Evolutionary conservation across 2,113 vertebrate species (phyloP), one percentile per base, ranked within the genome.

Genomic region (Festucalex cinctus): DNA sequence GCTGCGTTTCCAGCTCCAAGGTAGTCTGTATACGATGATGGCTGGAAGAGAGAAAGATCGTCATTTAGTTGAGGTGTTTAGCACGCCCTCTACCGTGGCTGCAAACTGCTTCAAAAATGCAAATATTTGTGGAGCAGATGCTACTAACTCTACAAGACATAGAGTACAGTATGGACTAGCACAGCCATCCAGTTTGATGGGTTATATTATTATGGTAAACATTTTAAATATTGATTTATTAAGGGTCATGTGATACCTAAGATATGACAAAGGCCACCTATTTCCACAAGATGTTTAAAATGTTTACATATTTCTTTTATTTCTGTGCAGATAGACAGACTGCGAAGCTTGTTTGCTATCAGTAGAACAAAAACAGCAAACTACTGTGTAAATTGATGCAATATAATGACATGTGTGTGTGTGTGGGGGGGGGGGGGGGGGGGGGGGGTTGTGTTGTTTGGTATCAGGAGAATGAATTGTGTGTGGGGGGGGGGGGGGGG

Each of bases 1-100:
- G 91, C 93, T 98, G 91, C 90, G 94, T 65, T 91, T 92, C 96
- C 95, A 98, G 26, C 95, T 98, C 95, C 97, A 98, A 9, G 97
- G 97, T 56, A 98, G 85, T 71, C 97, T 91, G 90, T 97, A 99
- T 67, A 92, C 88, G 28, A 92, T 77, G 60, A 93, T 92, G 68
- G 91, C 92, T 93, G 71, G 44, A 81, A 81, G 41, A 82, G 58
- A 74, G 26, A 44, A 26, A 24, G 12, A 8, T 36, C 3, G 17
- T 59, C 57, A 39, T 22, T 61, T 20, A 39, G 1, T 12, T 26
- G 5, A 32, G 6, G 2, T 41, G 37, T 43, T 12, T 37, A 19
- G 39, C 6, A 22, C 28, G 28, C 28, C 28, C 28, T 32, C 28
- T 32, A 32, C 28, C 28, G 4, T 32, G 28, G 28, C 28, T 32